Evolutionary conservation across 2,888 invertebrate species (phyloP), one percentile per base, ranked within the genome.

Genomic region (Stegana nigrithorax): DNA sequence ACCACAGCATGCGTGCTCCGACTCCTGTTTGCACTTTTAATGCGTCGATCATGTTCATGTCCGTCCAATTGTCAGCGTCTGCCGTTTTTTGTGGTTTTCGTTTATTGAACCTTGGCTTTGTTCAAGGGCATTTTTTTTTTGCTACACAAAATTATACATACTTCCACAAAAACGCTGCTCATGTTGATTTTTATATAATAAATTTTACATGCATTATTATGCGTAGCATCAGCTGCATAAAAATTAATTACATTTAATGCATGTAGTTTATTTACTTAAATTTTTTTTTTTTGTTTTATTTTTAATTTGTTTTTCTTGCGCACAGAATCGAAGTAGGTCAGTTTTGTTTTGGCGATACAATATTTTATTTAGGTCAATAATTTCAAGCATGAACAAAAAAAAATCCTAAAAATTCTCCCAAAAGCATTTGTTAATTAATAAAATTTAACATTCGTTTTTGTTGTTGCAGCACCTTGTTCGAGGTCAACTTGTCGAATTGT

Each of bases 61-160:
- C 17, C 23, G 7, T 17, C 12, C 17, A 4, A 47, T 12, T 47
- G 6, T 47, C 23, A 2, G 2, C 25, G 1, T 47, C 25, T 47
- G 10, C 47, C 47, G 12, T 23, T 32, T 32, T 59, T 29, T 26
- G 26, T 19, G 57, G 26, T 27, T 59, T 42, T 26, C 27, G 60
- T 60, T 55, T 47, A 56, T 56, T 62, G 61, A 62, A 62, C 61
- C 36, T 56, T 56, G 26, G 56, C 45, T 26, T 62, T 62, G 44
- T 62, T 62, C 47, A 62, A 62, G 61, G 61, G 47, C 57, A 57
- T 32, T 47, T 47, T 47, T 47, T 21, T 23, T 23, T 19, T 17
- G 45, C 2, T 36, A 36, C 14, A 5, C 10, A 36, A 4, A 36
- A n/a, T n/a, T 10, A 14, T 36, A 36, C 36, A 36, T 10, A 36